These are phyloP conservation scores for Dolichotis patagonum DNA, from an alignment of 2,113 vertebrate genomes.

Conservation along the genomic window DNA sequence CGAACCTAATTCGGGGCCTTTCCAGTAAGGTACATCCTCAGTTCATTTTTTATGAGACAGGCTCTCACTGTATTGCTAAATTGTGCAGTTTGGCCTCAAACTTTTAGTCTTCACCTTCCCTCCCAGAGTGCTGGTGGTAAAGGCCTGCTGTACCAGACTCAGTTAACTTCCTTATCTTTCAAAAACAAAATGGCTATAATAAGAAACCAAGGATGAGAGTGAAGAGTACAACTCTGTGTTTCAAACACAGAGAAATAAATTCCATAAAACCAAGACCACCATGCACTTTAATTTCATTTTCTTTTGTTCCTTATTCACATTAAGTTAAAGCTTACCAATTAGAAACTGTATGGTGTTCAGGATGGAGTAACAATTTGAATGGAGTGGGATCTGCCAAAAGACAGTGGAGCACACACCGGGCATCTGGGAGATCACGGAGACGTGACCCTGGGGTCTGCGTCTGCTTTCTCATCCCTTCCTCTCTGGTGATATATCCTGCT, in stretches of 20 bases:
- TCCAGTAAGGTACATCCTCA: neutral
- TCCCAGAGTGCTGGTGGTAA: neutral
- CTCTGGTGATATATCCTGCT: no score
- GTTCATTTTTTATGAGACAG: neutral
- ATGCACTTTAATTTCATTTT: neutral
- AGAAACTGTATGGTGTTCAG: neutral
- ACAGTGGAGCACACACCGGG: neutral
- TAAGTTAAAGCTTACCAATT: neutral
- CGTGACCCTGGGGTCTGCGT: neutral
- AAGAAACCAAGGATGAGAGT: neutral
- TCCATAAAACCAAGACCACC: neutral
- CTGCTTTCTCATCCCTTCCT: neutral
- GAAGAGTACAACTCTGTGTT: neutral
- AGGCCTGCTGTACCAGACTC: neutral
- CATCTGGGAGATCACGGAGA: neutral
- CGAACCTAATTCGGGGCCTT: neutral
- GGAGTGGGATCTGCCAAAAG: neutral
- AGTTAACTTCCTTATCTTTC: neutral
- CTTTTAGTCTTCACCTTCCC: neutral
- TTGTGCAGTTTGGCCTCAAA: neutral
- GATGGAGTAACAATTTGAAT: neutral
- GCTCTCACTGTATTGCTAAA: neutral
- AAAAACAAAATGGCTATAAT: neutral
- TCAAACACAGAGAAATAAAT: neutral
- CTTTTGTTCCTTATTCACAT: neutral